Percentiles rank a stretch among this genome's conserved stretches.
These are phyloP conservation scores for Turritopsis rubra DNA, from an alignment of 30 jellyfish, hydroid and myxozoan genomes.

Conservation along the genomic window DNA sequence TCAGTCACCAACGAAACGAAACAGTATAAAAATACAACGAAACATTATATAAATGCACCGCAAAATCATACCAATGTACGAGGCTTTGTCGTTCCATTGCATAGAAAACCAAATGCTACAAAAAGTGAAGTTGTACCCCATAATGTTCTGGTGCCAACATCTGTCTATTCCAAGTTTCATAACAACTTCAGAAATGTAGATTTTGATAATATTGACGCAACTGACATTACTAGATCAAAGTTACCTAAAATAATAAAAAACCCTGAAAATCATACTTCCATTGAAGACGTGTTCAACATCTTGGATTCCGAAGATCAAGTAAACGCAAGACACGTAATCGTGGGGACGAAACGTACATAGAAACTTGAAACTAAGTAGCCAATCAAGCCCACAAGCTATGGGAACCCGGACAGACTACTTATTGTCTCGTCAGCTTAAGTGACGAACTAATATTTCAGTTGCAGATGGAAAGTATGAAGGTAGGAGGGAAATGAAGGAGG, in stretches of 20 bases:
- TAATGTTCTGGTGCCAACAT: background rate
- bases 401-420: background rate
- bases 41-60: background rate
- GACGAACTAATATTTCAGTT: too few species aligned
- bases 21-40: background rate
- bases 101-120: too few species aligned
- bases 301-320: constrained; percentile 3
- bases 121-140: background rate
- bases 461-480: too few species aligned
- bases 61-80: background rate
- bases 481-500: too few species aligned
- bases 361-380: background rate
- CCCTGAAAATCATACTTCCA: background rate
- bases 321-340: background rate
- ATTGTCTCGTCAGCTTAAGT: too few species aligned
- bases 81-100: background rate
- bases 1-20: background rate
- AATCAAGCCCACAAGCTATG: background rate
- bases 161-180: background rate
- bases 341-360: background rate
- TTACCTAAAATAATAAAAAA: background rate
- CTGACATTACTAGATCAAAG: constrained; percentile 12
- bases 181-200: background rate
- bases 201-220: background rate
- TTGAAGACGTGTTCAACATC: constrained; percentile 1